These are phyloP conservation scores for Pseudomyrmex concolor DNA, from an alignment of 1,140 invertebrate species.

Conservation along the genomic window DNA sequence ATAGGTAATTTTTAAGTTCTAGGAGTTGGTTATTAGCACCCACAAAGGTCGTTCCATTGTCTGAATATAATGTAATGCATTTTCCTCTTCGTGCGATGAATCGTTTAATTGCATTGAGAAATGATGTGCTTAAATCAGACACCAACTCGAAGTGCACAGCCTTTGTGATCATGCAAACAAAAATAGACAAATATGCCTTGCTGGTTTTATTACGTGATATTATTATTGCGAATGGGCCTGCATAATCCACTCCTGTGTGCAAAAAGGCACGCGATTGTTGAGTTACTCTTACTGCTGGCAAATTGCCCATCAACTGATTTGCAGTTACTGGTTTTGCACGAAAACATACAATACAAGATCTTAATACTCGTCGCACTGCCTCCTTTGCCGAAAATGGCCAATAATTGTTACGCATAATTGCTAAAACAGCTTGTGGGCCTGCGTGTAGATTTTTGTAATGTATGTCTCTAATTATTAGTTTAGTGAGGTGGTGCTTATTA, in stretches of 20 bases:
- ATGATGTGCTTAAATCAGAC: slow-evolving; percentile 66
- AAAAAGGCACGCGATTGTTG: too few relatives aligned
- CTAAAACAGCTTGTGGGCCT: background rate
- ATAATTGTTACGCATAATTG: background rate
- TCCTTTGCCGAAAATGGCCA: too few relatives aligned
- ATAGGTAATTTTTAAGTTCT: background rate
- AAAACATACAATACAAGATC: slow-evolving; percentile 12
- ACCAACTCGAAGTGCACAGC: background rate
- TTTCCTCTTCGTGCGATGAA: slow-evolving; percentile 74
- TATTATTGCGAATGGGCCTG: background rate
- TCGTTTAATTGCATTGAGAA: slow-evolving; percentile 73
- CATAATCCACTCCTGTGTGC: background rate
- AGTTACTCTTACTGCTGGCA: too few relatives aligned
- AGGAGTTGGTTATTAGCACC: slow-evolving; percentile 63
- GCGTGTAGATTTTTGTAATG: slow-evolving; percentile 6
- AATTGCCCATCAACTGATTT: background rate
- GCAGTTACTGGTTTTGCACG: background rate
- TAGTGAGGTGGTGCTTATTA: slow-evolving; percentile 1
- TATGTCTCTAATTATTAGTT: background rate
- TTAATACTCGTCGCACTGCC: background rate
- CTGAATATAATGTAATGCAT: slow-evolving; percentile 64
- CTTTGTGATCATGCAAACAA: background rate
- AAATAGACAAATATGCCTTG: background rate
- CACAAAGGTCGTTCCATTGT: slow-evolving; percentile 76
- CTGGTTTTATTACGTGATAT: background rate